Percentiles rank a stretch among this genome's conserved stretches.
These are phyloP conservation scores for Scaptomyza cyrtandrae DNA, from an alignment of 2,888 invertebrate species.

Conservation along the genomic window DNA sequence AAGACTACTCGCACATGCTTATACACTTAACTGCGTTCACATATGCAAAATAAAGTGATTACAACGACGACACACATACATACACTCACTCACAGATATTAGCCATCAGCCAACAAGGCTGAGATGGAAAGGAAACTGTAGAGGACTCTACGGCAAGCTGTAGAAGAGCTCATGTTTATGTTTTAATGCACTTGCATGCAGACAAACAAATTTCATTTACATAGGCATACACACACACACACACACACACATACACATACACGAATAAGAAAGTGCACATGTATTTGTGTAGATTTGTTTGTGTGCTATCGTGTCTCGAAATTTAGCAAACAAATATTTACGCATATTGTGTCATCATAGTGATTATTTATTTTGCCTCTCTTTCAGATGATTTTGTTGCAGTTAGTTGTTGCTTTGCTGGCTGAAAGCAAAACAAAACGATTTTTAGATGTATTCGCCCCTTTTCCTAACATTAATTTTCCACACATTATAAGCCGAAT, in stretches of 20 bases:
- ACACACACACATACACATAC: slow-evolving; percentile 44
- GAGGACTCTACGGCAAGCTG: slow-evolving; percentile 1
- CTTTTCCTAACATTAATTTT: too few species aligned
- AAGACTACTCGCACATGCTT: slow-evolving; percentile 39
- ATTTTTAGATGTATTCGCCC: slow-evolving; percentile 10
- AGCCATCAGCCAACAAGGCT: slow-evolving; percentile 16
- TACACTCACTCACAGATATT: slow-evolving; percentile 14
- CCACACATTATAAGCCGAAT: too few species aligned
- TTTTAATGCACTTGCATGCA: slow-evolving; percentile 64
- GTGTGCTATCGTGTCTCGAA: slow-evolving; percentile 24
- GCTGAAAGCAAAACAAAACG: slow-evolving; percentile 42
- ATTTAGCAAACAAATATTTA: slow-evolving; percentile 56
- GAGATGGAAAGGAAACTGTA: slow-evolving; percentile 7
- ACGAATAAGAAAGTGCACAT: slow-evolving; percentile 7
- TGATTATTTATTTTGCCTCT: slow-evolving; percentile 1
- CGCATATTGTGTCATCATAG: slow-evolving; percentile 24
- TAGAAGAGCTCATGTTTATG: slow-evolving; percentile 47
- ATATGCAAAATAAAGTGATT: slow-evolving; percentile 79
- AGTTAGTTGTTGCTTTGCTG: slow-evolving; percentile 1
- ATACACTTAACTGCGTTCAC: slow-evolving; percentile 65
- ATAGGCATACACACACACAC: slow-evolving; percentile 43
- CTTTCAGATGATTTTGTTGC: neutral
- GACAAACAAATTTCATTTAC: slow-evolving; percentile 68
- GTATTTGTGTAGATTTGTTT: slow-evolving; percentile 37
- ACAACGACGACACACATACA: slow-evolving; percentile 50